A percentile compares a stretch with the other conserved stretches of the same genome.
phyloP scores from a whole-genome alignment of 2,888 invertebrate genomes.

The Athripsodes cinereus region DNA sequence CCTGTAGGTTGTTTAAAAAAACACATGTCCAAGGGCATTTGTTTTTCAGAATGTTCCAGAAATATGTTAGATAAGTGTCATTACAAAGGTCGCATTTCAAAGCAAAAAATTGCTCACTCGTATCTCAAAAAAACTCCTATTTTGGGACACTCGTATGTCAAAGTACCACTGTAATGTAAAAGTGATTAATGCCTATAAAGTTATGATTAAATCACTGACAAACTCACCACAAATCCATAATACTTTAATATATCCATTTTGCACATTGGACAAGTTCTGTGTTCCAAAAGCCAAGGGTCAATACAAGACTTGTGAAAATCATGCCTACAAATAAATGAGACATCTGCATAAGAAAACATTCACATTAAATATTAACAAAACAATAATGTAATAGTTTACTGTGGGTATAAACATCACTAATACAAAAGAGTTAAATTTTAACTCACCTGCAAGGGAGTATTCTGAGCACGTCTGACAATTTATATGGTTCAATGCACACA shows the following conservation, averaged over 20 bases:
- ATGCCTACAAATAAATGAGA: too few species aligned
- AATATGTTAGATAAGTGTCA: too few species aligned
- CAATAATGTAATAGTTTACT: not conserved
- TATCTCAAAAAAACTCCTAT: too few species aligned
- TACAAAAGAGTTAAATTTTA: not conserved
- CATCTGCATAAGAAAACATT: constrained; percentile 32
- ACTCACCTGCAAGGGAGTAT: constrained; percentile 85
- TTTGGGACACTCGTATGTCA: too few species aligned
- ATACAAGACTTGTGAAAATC: constrained; percentile 94
- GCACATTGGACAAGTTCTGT: constrained; percentile 95
- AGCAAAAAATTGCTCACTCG: too few species aligned
- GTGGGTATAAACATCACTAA: not conserved
- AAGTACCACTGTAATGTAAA: too few species aligned
- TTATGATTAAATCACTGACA: too few species aligned
- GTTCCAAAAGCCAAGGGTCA: constrained; percentile 93
- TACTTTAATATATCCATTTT: constrained; percentile 92
- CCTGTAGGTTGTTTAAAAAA: too few species aligned
- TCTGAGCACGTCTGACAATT: constrained; percentile 77
- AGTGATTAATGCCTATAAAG: too few species aligned
- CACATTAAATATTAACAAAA: not conserved
- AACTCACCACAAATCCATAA: constrained; percentile 81
- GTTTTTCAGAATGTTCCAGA: too few species aligned
- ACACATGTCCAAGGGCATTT: too few species aligned
- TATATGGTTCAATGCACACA: constrained; percentile 91
- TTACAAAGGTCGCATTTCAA: too few species aligned